phyloP scores from a whole-genome alignment of 1,140 invertebrate genomes.

The Neotoxoptera formosana region DNA sequence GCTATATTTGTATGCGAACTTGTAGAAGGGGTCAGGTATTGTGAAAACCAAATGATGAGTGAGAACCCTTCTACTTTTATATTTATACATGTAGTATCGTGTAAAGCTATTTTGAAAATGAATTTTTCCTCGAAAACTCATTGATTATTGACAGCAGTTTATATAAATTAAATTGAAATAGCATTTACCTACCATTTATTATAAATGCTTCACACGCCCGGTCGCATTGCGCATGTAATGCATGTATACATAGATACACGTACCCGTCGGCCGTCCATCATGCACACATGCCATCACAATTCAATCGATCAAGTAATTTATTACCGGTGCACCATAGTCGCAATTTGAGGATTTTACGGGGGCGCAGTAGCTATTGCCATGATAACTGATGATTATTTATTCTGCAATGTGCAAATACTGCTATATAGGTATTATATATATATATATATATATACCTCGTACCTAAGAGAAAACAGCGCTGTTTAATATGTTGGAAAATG shows the following conservation, averaged over 20 bases:
- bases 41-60: background rate
- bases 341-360: background rate
- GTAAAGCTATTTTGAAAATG: background rate
- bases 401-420: background rate
- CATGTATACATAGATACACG: background rate
- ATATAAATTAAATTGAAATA: slow-evolving; percentile 19
- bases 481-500: background rate
- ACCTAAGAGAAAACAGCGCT: background rate
- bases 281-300: background rate
- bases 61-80: background rate
- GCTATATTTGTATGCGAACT: background rate
- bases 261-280: background rate
- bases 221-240: background rate
- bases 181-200: background rate
- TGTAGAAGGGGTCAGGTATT: background rate
- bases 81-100: background rate
- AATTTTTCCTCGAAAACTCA: background rate
- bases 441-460: too few relatives aligned
- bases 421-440: too few relatives aligned
- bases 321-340: background rate
- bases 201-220: background rate
- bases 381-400: background rate
- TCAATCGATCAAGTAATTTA: slow-evolving; percentile 9
- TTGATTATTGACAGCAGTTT: slow-evolving; percentile 8
- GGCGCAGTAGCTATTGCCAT: background rate